A percentile compares a stretch with the other conserved stretches of the same genome.
Evolutionary conservation across 1,140 invertebrate genomes (phyloP).

Genomic region (Parasteatoda tepidariorum): DNA sequence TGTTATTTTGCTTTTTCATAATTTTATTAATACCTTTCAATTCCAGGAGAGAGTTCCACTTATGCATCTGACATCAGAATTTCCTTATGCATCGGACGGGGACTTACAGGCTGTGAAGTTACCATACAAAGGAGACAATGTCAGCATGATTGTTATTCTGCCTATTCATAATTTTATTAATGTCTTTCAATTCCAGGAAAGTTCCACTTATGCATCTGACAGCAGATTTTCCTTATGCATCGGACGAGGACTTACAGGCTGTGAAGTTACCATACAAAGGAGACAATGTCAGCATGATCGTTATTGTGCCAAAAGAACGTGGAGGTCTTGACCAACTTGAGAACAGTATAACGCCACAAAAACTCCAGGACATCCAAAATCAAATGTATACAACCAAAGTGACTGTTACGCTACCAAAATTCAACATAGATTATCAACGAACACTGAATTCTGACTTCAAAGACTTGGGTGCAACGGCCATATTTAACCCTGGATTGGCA

Average conservation of each 20-base stretch:
- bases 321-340: slow-evolving; percentile 52
- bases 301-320: slow-evolving; percentile 65
- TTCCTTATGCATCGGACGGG: slow-evolving; percentile 76
- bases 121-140: slow-evolving; percentile 74
- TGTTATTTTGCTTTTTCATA: slow-evolving; percentile 67
- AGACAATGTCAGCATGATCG: slow-evolving; percentile 65
- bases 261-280: slow-evolving; percentile 80
- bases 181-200: slow-evolving; percentile 60
- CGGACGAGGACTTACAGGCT: slow-evolving; percentile 73
- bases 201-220: slow-evolving; percentile 87
- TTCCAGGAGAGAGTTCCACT: slow-evolving; percentile 75
- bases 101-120: slow-evolving; percentile 77
- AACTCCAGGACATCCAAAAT: not conserved
- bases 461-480: slow-evolving; percentile 59
- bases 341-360: not conserved
- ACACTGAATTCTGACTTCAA: slow-evolving; percentile 55
- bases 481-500: slow-evolving; percentile 61
- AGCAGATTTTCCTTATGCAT: slow-evolving; percentile 79
- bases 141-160: slow-evolving; percentile 67
- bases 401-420: slow-evolving; percentile 63
- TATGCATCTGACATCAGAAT: slow-evolving; percentile 85
- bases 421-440: slow-evolving; percentile 61
- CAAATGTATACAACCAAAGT: slow-evolving; percentile 25
- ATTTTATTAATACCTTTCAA: not conserved
- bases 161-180: no score